Base-by-base conservation (phyloP, 2,888 invertebrate genomes). In the Apotomis betuletana region DNA sequence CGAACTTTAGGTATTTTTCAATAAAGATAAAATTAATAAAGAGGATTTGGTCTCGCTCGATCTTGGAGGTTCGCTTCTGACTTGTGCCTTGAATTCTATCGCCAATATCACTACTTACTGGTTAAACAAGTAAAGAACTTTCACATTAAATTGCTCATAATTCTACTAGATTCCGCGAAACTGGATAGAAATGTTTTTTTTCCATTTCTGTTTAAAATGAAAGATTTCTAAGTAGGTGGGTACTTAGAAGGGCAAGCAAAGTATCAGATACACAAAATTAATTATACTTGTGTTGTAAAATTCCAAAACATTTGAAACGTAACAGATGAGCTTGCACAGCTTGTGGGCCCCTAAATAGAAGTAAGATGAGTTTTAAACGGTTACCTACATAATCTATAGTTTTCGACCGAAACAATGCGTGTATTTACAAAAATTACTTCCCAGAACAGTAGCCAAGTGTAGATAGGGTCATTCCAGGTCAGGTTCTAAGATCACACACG, bases 101-200 rank as follows among this genome's bases (percentile, higher is more conserved):
- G 55, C 41, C n/a, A 64, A 63, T 65, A 61, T 67, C 49, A 57
- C 49, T 9, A 10, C 27, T 71, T 57, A 57, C 67, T 67, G 67
- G 67, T 71, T 62, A 58, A 61, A 62, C 71, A 67, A 67, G 71
- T 67, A 62, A 12, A 36, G 15, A 67, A 71, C 71, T 71, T 71
- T 71, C 67, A 71, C 71, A 61, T 52, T 9, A 13, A 57, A 57
- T 61, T 57, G 79, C 77, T 73, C 64, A 73, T 74, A 74, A 77
- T 65, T 65, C 41, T 60, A 57, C 49, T 15, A 15, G 38, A 63
- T 12, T 8, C 10, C 41, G 10, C 27, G 55, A 41, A 41, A 41
- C 41, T 49, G 3, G 49, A 10, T 49, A 49, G 9, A 49, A 8
- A 27, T 27, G 49, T 49, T 3, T 49, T 49, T 49, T 49, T 49